Conservation (phyloP, 64 coral and sea anemone species). For the Platygyra sinensis region DNA sequence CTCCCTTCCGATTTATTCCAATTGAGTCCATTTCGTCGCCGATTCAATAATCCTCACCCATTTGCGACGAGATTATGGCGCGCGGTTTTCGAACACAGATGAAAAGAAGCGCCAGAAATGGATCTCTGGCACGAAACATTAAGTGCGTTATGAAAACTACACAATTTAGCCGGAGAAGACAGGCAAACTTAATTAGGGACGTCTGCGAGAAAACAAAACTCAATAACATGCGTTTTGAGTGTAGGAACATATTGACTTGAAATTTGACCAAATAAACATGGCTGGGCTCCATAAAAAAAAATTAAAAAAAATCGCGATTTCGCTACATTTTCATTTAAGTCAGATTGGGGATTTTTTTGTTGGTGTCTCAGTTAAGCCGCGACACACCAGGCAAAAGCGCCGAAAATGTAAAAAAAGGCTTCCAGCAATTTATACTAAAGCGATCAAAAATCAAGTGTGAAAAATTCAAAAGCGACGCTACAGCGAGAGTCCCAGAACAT, state of each 20-base stretch:
- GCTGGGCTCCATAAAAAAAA: neutral
- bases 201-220: constrained; percentile 39
- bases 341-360: neutral
- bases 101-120: neutral
- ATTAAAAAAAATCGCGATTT: neutral
- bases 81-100: constrained; percentile 6
- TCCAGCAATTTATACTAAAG: neutral
- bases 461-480: neutral
- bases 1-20: constrained; percentile 42
- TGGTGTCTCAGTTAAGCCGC: neutral
- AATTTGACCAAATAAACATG: constrained; percentile 22
- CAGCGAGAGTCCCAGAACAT: neutral
- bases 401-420: neutral
- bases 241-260: neutral
- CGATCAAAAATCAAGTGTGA: neutral
- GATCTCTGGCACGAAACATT: neutral
- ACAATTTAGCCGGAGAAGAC: constrained; percentile 35
- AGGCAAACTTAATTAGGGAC: constrained; percentile 27
- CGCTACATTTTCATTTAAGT: neutral
- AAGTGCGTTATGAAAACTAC: neutral
- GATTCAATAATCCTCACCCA: neutral
- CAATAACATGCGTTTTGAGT: constrained; percentile 25
- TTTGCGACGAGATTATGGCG: neutral
- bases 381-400: neutral
- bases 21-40: constrained; percentile 20